Evolutionary conservation across 1,140 invertebrate species (phyloP), one percentile per base, ranked within the genome.

Genomic region (Vollenhovia emeryi): DNA sequence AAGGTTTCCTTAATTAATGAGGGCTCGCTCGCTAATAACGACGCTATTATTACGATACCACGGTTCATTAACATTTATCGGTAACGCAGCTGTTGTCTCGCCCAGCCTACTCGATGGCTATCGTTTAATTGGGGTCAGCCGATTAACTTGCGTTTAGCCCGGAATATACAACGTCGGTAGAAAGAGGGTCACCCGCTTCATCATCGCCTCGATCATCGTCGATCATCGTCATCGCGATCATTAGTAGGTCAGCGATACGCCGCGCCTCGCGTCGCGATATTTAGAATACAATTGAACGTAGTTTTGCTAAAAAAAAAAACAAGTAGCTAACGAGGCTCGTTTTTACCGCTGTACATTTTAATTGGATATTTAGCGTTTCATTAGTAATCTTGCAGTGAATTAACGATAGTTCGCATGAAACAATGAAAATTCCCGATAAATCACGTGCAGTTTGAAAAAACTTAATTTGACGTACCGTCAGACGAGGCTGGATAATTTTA

Each of bases 21-120:
- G 68, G 55, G 45, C 73, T 73, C 66, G 48, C 52, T 76, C 69
- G 74, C 87, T 88, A 88, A 88, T 88, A 88, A 79, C 75, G 55
- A 50, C n/a, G 52, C 45, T 66, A 71, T 84, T 88, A 62, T 88
- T 88, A 50, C 80, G 82, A 80, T 80, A 71, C 24, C 86, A 87
- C 74, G 86, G 86, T 88, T 88, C 87, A 88, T 88, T 88, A 88
- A 88, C 87, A 88, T 88, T 88, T 88, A 88, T 88, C 86, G 86
- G 50, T 75, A 84, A 88, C 82, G 86, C 86, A 87, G 69, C 87
- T 52, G 87, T 87, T 68, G 87, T 88, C 86, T 85, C 87, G 86
- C 64, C 86, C 24, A 33, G 73, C 30, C 73, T 75, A 71, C 43
- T 76, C 87, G 86, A 88, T 88, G 74, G 60, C 87, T 88, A 88